Conservation (phyloP, 2,888 invertebrate species). For the Linnaemya vulpina region DNA sequence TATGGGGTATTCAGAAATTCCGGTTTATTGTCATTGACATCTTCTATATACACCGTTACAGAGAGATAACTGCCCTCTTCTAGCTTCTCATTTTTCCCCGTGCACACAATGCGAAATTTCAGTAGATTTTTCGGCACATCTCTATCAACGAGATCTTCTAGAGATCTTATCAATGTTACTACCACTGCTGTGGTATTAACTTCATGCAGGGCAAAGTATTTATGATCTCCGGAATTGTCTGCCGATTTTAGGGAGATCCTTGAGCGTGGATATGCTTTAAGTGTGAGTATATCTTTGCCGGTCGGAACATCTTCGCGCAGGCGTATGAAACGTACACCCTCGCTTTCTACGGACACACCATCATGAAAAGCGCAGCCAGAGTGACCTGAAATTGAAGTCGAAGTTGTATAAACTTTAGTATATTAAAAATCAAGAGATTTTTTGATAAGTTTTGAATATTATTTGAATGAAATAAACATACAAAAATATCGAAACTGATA, state of each 20-base stretch:
- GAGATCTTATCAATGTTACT: slow-evolving; percentile 88
- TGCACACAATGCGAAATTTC: slow-evolving; percentile 91
- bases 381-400: slow-evolving; percentile 84
- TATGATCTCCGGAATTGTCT: slow-evolving; percentile 81
- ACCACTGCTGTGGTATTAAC: slow-evolving; percentile 91
- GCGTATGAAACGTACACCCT: slow-evolving; percentile 92
- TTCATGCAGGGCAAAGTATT: slow-evolving; percentile 84
- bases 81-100: slow-evolving; percentile 79
- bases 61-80: slow-evolving; percentile 86
- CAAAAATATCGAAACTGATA: too few relatives aligned
- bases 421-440: background rate
- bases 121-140: slow-evolving; percentile 91
- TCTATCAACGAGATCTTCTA: slow-evolving; percentile 92
- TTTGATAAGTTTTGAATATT: too few relatives aligned
- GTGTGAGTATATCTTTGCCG: slow-evolving; percentile 89
- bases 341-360: slow-evolving; percentile 83
- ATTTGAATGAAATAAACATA: too few relatives aligned
- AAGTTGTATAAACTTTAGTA: background rate
- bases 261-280: slow-evolving; percentile 92
- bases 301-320: slow-evolving; percentile 91
- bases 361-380: slow-evolving; percentile 92
- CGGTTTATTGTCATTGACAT: slow-evolving; percentile 93
- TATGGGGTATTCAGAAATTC: slow-evolving; percentile 91
- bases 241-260: slow-evolving; percentile 79
- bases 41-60: slow-evolving; percentile 94